These are phyloP conservation scores for Danio rerio DNA, from an alignment of 2,113 vertebrate species.

Conservation along the genomic window GRCz12tu NC_133198.1:9652501-9653000, in stretches of 20 bases:
- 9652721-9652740: not conserved
- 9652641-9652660: not conserved
- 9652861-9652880: too few relatives aligned
- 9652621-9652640: not conserved
- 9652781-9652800: constrained; percentile 52
- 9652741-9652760: constrained; percentile 34
- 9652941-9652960: too few relatives aligned
- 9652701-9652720: constrained; percentile 32
- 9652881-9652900: too few relatives aligned
- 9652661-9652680: not conserved
- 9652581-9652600: not conserved
- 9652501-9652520: constrained; percentile 26
- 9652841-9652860: constrained; percentile 77
- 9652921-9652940: too few relatives aligned
- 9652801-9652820: constrained; percentile 94
- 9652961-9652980: too few relatives aligned
- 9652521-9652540: not conserved
- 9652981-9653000: too few relatives aligned
- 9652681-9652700: not conserved
- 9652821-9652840: constrained; percentile 95
- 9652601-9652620: not conserved
- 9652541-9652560: not conserved
- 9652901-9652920: too few relatives aligned
- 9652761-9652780: constrained; percentile 76
- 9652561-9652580: not conserved